phyloP scores from a whole-genome alignment of 2,888 invertebrate species.

The Harpagoxenus sublaevis region DNA sequence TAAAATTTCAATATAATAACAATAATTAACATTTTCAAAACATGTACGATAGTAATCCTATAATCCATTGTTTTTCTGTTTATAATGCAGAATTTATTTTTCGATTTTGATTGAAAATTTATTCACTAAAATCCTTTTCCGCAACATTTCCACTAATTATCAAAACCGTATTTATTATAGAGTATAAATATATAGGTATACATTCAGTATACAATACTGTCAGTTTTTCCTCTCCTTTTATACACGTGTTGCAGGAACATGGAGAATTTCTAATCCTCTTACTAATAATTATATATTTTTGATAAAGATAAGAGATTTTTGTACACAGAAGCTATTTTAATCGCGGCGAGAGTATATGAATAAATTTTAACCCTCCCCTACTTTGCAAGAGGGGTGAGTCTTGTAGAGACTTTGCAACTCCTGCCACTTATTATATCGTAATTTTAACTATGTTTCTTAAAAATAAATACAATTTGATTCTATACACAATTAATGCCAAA shows the following conservation, averaged over 20 bases:
- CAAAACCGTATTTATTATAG: slow-evolving; percentile 2
- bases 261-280: slow-evolving; percentile 1
- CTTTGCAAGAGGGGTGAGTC: too few species aligned
- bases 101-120: slow-evolving; percentile 31
- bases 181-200: too few species aligned
- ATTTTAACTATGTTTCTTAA: neutral
- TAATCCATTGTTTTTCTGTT: slow-evolving; percentile 28
- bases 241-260: neutral
- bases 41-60: slow-evolving; percentile 5
- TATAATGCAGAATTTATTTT: slow-evolving; percentile 23
- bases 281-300: slow-evolving; percentile 9
- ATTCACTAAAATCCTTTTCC: slow-evolving; percentile 38
- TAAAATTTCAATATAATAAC: slow-evolving; percentile 35
- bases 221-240: neutral
- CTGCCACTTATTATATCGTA: neutral
- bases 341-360: neutral
- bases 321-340: neutral
- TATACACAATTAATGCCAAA: neutral
- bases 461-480: neutral
- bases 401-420: neutral
- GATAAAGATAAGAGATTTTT: neutral
- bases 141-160: slow-evolving; percentile 41
- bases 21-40: slow-evolving; percentile 39
- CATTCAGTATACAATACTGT: neutral
- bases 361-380: slow-evolving; percentile 2